Evolutionary conservation across 2,797 vertebrate genomes (phyloP).

Genomic region (Synanceia verrucosa): DNA sequence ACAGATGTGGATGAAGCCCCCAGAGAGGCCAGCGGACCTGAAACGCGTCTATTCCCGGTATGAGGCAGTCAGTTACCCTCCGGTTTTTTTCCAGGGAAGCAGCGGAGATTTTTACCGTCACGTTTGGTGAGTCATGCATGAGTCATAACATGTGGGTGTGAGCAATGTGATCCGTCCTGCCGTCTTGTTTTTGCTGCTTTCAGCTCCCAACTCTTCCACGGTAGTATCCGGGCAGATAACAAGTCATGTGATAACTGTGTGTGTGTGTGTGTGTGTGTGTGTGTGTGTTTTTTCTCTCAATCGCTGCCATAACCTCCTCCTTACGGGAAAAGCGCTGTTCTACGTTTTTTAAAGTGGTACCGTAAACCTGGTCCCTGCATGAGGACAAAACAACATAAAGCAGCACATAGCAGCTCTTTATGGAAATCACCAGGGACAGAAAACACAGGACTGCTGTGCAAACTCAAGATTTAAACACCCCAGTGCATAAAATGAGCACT

Average conservation of each 20-base stretch:
- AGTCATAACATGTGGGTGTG: slow-evolving; percentile 77
- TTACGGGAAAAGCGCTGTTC: slow-evolving; percentile 52
- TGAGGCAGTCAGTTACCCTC: slow-evolving; percentile 17
- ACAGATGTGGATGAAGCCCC: not conserved
- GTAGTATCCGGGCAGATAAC: slow-evolving; percentile 78
- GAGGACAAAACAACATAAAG: not conserved
- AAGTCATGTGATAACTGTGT: slow-evolving; percentile 66
- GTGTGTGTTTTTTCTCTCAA: slow-evolving; percentile 15
- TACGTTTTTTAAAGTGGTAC: not conserved
- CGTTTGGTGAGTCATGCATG: slow-evolving; percentile 78
- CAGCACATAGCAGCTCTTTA: too few relatives aligned
- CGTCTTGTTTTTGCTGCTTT: slow-evolving; percentile 48
- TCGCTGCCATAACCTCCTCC: slow-evolving; percentile 29
- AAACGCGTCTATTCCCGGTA: slow-evolving; percentile 67
- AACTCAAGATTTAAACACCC: too few relatives aligned
- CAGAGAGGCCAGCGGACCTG: slow-evolving; percentile 6
- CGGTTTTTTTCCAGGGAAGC: slow-evolving; percentile 60
- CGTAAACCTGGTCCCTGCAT: slow-evolving; percentile 3
- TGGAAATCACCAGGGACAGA: too few relatives aligned
- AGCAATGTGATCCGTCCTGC: slow-evolving; percentile 58
- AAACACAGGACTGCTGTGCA: too few relatives aligned
- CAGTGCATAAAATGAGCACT: too few relatives aligned
- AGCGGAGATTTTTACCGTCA: slow-evolving; percentile 71
- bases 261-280: not conserved
- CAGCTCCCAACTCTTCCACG: slow-evolving; percentile 47